These are phyloP conservation scores for Sialis fuliginosa DNA, from an alignment of 2,888 invertebrate genomes.

Conservation along the genomic window DNA sequence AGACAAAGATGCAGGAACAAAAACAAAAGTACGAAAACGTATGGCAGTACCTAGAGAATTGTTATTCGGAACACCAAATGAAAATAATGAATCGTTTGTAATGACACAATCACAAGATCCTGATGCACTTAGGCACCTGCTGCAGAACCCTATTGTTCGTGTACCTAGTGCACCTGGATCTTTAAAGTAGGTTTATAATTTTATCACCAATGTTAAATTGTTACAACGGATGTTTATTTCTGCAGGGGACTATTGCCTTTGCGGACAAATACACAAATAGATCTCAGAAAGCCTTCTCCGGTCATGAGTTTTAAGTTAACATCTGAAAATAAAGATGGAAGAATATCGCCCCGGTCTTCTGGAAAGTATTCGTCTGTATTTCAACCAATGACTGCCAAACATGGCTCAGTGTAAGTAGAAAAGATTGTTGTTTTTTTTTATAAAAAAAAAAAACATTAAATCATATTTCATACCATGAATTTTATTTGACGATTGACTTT, in stretches of 20 bases:
- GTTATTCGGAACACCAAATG: conserved; percentile 32
- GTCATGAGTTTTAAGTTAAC: conserved; percentile 17
- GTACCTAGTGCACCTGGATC: conserved; percentile 64
- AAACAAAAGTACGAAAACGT: conserved; percentile 40
- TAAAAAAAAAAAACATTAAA: too few species aligned
- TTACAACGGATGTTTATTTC: not conserved
- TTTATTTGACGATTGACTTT: too few species aligned
- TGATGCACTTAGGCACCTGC: conserved; percentile 14
- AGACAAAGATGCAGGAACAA: conserved; percentile 11
- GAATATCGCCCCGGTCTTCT: too few species aligned
- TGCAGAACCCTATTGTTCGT: conserved; percentile 30
- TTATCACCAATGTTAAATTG: not conserved
- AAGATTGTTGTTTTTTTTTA: too few species aligned
- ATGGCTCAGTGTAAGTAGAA: too few species aligned
- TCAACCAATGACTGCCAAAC: too few species aligned
- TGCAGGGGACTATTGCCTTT: not conserved
- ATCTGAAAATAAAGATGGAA: not conserved
- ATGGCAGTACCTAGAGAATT: conserved; percentile 53
- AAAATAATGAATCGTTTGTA: conserved; percentile 18
- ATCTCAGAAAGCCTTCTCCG: conserved; percentile 15
- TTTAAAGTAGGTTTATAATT: conserved; percentile 37
- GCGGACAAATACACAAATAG: conserved; percentile 3
- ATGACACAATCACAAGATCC: conserved; percentile 36
- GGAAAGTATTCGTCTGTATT: too few species aligned
- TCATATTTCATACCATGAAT: too few species aligned